Base-by-base conservation (phyloP, 2,113 vertebrate species). In the Fulica atra region DNA sequence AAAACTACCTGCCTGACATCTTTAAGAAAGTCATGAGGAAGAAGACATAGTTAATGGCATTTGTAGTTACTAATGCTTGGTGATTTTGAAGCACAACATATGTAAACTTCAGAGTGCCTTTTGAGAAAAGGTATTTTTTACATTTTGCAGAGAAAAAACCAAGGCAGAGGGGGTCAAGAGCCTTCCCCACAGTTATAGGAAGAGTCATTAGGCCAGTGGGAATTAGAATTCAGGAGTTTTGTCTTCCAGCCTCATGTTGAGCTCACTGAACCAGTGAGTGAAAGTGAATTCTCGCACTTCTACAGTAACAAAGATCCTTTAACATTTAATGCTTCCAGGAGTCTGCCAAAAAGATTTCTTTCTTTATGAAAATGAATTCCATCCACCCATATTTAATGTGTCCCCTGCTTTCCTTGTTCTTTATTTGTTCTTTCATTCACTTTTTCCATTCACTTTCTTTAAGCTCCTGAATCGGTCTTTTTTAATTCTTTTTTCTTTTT, bases 141-240 rank as follows among this genome's bases (percentile, higher is more conserved):
- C 17, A 56, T 60, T 82, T 79, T 53, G 15, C n/a, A 17, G 66
- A 77, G 21, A 79, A 81, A 83, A 74, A 94, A 68, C 29, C 11
- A 38, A 96, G n/a, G 36, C 33, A 46, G 20, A 54, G 44, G 33
- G 44, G 19, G 10, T 54, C 6, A 92, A 70, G 33, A 71, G 40
- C 15, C 35, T 66, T 94, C n/a, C n/a, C n/a, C 24, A 33, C 23
- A 78, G 42, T 33, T 61, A 66, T 7, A 31, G 31, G 31, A 18
- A 42, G n/a, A 85, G 18, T 77, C 31, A 14, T 73, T 68, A 77
- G 68, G 51, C 42, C 53, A 69, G 33, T 6, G 76, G 29, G 48
- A 90, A 60, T 85, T 89, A 69, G 42, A 79, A 92, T 92, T 92
- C 35, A 44, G 26, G 38, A 78, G 16, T 96, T 92, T 77, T 23